A percentile compares a stretch with the other conserved stretches of the same genome.
phyloP scores from a whole-genome alignment of 2,113 vertebrate genomes.

The Calypte anna region DNA sequence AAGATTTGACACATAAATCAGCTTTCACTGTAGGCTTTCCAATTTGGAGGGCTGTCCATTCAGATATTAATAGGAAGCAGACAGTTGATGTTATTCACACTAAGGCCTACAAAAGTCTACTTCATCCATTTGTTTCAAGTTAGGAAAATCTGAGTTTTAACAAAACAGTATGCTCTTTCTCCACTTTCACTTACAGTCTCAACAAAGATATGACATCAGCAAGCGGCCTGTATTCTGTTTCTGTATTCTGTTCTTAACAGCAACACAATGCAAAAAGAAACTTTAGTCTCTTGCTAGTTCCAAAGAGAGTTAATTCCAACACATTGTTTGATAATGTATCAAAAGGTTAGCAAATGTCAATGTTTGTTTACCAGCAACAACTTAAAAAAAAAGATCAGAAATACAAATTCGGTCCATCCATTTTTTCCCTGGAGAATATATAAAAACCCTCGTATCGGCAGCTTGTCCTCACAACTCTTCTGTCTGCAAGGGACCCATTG shows the following conservation, averaged over 20 bases:
- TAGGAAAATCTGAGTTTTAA: neutral
- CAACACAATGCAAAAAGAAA: neutral
- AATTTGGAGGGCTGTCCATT: neutral
- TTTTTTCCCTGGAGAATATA: neutral
- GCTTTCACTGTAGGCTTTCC: neutral
- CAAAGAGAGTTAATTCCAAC: neutral
- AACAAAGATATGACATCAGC: neutral
- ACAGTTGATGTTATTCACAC: neutral
- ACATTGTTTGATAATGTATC: accelerated
- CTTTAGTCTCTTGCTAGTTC: neutral
- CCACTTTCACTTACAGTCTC: neutral
- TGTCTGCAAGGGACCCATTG: neutral
- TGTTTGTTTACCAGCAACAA: neutral
- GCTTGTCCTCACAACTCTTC: neutral
- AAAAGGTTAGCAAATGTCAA: neutral
- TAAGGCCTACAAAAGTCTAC: neutral
- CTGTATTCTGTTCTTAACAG: neutral
- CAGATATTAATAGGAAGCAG: neutral
- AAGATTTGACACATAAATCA: neutral
- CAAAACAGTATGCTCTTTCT: neutral
- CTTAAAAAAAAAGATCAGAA: neutral
- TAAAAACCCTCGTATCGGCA: neutral
- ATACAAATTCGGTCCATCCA: neutral
- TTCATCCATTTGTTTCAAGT: neutral
- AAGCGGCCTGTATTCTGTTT: neutral